Percentiles rank a stretch among this genome's conserved stretches.
phyloP scores from a whole-genome alignment of 2,888 invertebrate species.

The Rhagonycha lutea region DNA sequence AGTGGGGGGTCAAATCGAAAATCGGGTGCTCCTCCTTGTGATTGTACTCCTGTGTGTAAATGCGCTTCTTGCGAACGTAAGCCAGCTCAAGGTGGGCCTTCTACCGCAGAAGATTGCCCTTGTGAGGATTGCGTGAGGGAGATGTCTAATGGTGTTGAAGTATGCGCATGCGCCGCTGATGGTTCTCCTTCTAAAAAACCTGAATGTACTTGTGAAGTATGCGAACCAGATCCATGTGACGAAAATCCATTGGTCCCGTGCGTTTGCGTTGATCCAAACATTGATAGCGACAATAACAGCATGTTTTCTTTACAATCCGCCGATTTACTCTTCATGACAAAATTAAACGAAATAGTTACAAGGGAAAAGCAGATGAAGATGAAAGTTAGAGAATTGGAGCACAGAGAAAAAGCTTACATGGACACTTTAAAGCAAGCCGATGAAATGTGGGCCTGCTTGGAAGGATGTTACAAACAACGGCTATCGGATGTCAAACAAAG shows the following conservation, averaged over 20 bases:
- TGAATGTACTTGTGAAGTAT: background rate
- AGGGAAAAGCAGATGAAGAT: constrained; percentile 65
- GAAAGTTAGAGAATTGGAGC: constrained; percentile 66
- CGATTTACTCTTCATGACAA: constrained; percentile 55
- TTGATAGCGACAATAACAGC: constrained; percentile 11
- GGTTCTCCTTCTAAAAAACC: background rate
- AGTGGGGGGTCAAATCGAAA: background rate
- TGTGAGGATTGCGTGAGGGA: background rate
- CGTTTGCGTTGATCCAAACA: background rate
- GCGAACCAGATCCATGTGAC: background rate
- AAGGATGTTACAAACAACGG: constrained; percentile 7
- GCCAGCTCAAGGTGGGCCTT: background rate
- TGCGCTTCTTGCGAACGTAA: background rate
- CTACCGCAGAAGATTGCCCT: background rate
- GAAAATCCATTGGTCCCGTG: background rate
- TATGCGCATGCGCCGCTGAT: background rate
- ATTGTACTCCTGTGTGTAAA: background rate
- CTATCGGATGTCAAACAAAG: constrained; percentile 4
- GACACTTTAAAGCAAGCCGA: constrained; percentile 74
- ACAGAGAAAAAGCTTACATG: constrained; percentile 69
- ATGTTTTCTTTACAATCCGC: constrained; percentile 38
- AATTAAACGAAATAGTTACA: constrained; percentile 58
- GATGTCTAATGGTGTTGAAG: background rate
- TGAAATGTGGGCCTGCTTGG: constrained; percentile 46
- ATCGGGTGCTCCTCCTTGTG: background rate